A percentile compares a stretch with the other conserved stretches of the same genome.
These are phyloP conservation scores for Arrhamphus sclerolepis DNA, from an alignment of 2,797 vertebrate species.

Conservation along the genomic window DNA sequence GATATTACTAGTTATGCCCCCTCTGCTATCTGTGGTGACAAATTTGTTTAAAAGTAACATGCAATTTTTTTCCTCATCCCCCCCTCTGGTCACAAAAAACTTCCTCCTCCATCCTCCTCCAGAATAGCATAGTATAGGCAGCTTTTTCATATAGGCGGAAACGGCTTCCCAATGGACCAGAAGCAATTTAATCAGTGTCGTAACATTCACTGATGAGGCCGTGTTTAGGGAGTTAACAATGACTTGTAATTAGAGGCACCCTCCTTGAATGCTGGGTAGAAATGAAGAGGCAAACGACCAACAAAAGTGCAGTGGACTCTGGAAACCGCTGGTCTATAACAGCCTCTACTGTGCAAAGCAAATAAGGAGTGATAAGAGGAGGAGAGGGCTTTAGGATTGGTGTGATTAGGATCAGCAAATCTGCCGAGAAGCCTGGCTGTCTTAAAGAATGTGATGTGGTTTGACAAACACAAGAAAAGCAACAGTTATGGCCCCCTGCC, in stretches of 20 bases:
- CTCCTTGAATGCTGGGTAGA: conserved; percentile 29
- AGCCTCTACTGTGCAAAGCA: conserved; percentile 6
- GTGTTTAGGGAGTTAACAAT: conserved; percentile 56
- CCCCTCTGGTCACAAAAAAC: not conserved
- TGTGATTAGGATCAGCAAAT: conserved; percentile 22
- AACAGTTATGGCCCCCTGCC: conserved; percentile 11
- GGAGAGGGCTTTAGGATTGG: conserved; percentile 18
- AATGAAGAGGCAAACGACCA: conserved; percentile 25
- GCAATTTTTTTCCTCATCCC: not conserved
- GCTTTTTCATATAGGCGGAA: conserved; percentile 25
- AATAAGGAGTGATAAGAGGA: conserved; percentile 9
- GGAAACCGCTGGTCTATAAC: conserved; percentile 16
- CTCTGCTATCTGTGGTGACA: conserved; percentile 24
- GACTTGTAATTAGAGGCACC: conserved; percentile 71
- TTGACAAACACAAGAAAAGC: conserved; percentile 10
- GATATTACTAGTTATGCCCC: conserved; percentile 48
- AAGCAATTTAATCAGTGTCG: conserved; percentile 71
- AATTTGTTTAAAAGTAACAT: conserved; percentile 30
- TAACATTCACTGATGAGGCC: conserved; percentile 74
- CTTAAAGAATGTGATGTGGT: conserved; percentile 22
- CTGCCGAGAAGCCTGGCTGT: conserved; percentile 35
- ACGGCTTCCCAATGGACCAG: conserved; percentile 37
- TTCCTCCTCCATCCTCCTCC: conserved; percentile 4
- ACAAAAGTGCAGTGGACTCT: conserved; percentile 20
- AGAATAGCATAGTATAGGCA: conserved; percentile 19